Evolutionary conservation across 2,113 vertebrate genomes (phyloP).

Genomic region (Spea bombifrons): DNA sequence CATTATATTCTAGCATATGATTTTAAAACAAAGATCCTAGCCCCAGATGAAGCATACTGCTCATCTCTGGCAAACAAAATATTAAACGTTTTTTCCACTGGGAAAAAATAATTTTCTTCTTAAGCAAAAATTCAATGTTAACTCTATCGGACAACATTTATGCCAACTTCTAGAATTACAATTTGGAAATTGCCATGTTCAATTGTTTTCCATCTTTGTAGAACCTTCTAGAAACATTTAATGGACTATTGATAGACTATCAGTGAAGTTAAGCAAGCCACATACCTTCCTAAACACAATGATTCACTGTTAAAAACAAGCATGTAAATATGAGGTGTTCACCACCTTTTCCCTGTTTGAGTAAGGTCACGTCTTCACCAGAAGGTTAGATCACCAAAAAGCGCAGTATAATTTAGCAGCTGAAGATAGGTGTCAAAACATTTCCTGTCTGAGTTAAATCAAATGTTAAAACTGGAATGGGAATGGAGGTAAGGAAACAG

Average conservation of each 20-base stretch:
- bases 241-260: constrained; percentile 61
- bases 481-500: constrained; percentile 72
- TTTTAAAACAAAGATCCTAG: no score
- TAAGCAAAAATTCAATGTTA: neutral
- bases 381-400: constrained; percentile 49
- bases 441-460: constrained; percentile 68
- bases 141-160: constrained; percentile 1
- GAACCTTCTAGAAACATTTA: constrained; percentile 54
- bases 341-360: constrained; percentile 30
- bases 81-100: no score
- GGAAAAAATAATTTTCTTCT: no score
- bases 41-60: no score
- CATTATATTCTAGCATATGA: no score
- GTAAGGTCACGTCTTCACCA: constrained; percentile 51
- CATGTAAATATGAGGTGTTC: constrained; percentile 29
- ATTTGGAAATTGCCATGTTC: constrained; percentile 32
- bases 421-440: constrained; percentile 72
- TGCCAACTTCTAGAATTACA: neutral
- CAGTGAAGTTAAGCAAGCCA: constrained; percentile 57
- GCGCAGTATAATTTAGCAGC: constrained; percentile 52
- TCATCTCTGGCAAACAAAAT: no score
- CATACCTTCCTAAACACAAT: constrained; percentile 49
- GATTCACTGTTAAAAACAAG: constrained; percentile 43
- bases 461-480: constrained; percentile 68
- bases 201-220: constrained; percentile 14